Percentiles rank a stretch among this genome's conserved stretches.
These are phyloP conservation scores for Chiropotes sagulatus DNA, from an alignment of 2,797 vertebrate species.

Conservation along the genomic window DNA sequence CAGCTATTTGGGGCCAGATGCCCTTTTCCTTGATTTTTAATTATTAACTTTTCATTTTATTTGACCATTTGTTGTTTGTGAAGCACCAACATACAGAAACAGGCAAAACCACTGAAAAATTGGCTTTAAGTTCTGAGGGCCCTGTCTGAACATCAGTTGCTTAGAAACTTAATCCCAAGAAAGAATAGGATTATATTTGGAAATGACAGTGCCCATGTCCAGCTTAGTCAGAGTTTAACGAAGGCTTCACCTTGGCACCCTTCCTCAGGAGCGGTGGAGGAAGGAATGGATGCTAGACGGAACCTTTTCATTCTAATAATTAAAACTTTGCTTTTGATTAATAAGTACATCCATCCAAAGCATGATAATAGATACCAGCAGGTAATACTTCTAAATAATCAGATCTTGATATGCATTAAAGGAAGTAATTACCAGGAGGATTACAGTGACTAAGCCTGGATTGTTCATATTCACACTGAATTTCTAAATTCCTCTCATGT, in stretches of 20 bases:
- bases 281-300: neutral
- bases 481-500: neutral
- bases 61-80: neutral
- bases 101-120: neutral
- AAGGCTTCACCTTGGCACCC: neutral
- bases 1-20: neutral
- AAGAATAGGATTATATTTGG: neutral
- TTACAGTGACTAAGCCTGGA: neutral
- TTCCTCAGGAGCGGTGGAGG: neutral
- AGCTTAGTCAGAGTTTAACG: neutral
- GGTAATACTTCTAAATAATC: neutral
- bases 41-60: neutral
- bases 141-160: no score
- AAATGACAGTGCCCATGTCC: fast-evolving
- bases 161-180: neutral
- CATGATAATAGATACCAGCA: no score
- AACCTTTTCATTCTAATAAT: neutral
- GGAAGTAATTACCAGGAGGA: neutral
- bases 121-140: fast-evolving
- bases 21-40: neutral
- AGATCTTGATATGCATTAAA: fast-evolving
- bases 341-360: no score
- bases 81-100: neutral
- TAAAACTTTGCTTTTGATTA: neutral
- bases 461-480: fast-evolving